Base-by-base conservation (phyloP, 1,140 invertebrate species). In the Lucilia cuprina region DNA sequence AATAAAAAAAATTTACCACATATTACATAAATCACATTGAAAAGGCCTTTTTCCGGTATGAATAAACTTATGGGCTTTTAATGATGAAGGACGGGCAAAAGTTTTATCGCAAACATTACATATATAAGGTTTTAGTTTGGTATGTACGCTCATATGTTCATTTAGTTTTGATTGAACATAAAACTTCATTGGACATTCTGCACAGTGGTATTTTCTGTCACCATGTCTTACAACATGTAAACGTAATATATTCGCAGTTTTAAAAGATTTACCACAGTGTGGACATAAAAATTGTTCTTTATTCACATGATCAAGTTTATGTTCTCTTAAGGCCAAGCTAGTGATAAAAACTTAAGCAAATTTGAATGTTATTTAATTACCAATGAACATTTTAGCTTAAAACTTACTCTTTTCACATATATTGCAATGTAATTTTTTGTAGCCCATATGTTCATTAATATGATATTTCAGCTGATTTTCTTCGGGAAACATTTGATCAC, bases 221-320 rank as follows among this genome's bases (percentile, higher is more conserved):
- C 49, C 49, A 85, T 94, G 93, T 25, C 93, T 86, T 84, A 93
- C 91, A 83, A 93, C 91, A 85, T 94, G 93, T 86, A 94, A 93
- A 3, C 93, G 88, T n/a, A 94, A 87, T 86, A 94, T 94, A 55
- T 93, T 93, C 74, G 92, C 92, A 86, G 94, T 94, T 77, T 92
- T 92, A 86, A 95, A 95, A 2, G 93, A 92, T 86, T 94, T 94
- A 0, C 94, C 94, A 85, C 94, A 95, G 55, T 93, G 91, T 0
- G 93, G 92, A 88, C 94, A 95, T 8, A 94, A 88, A 87, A 92
- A 94, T 2, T 94, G 94, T 55, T 93, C 94, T 86, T 94, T 94
- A 0, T 93, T 93, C 10, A 93, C 94, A 86, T 94, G 94, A 0
- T 92, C 93, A 19, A 93, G 89, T 84, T 93, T 88, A 85, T 94